phyloP scores from a whole-genome alignment of 2,113 vertebrate species.

The Epinephelus moara region DNA sequence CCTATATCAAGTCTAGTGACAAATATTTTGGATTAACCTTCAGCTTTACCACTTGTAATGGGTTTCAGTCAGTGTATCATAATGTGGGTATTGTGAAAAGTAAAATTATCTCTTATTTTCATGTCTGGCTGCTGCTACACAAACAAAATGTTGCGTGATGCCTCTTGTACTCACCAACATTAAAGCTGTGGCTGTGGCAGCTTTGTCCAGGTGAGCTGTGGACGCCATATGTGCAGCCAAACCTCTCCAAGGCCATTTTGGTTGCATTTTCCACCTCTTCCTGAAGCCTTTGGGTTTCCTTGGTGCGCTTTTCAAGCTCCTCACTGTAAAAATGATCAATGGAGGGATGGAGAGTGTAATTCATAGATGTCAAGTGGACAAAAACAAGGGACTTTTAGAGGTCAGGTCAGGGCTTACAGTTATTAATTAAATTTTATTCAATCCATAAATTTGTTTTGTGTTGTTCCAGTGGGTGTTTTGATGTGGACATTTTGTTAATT shows the following conservation, averaged over 20 bases:
- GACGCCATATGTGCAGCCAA: constrained; percentile 30
- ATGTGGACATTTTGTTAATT: background rate
- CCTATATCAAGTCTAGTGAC: background rate
- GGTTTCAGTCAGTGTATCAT: background rate
- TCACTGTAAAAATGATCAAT: constrained; percentile 48
- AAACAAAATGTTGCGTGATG: background rate
- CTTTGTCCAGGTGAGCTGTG: constrained; percentile 16
- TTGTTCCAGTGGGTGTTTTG: background rate
- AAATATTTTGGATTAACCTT: background rate
- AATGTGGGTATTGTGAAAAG: background rate
- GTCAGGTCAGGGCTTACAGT: background rate
- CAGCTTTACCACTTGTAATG: background rate
- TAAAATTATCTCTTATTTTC: background rate
- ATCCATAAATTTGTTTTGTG: background rate
- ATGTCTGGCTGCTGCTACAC: background rate
- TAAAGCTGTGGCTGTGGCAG: constrained; percentile 22
- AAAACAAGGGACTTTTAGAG: background rate
- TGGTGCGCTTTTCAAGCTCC: constrained; percentile 73
- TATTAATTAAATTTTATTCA: background rate
- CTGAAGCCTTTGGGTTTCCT: constrained; percentile 76
- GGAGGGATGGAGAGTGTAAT: background rate
- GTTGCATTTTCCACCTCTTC: constrained; percentile 78
- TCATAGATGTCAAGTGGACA: background rate
- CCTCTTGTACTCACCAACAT: constrained; percentile 27
- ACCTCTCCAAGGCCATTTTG: constrained; percentile 67